Conservation (phyloP, 2,888 invertebrate genomes). For the Hirtodrosophila cameraria region DNA sequence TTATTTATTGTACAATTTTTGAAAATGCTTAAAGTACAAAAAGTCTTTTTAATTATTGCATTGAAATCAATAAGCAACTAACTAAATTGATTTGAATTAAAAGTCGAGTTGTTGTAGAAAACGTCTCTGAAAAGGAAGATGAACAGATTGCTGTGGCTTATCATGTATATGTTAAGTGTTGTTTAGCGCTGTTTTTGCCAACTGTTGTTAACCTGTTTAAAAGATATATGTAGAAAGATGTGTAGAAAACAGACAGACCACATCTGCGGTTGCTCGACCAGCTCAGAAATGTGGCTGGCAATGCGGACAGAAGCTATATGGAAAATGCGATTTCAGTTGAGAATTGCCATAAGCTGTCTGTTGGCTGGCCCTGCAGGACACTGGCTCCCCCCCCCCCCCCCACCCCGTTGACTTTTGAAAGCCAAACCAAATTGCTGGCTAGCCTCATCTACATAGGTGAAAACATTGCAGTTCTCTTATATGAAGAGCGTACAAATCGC, state of each 20-base stretch:
- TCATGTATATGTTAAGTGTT: too few relatives aligned
- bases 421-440: constrained; percentile 68
- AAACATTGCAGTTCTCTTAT: background rate
- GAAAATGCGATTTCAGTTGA: constrained; percentile 1
- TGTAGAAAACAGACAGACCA: constrained; percentile 12
- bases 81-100: too few relatives aligned
- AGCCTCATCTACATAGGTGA: constrained; percentile 45
- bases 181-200: too few relatives aligned
- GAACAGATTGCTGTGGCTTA: too few relatives aligned
- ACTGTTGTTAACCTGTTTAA: background rate
- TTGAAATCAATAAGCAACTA: too few relatives aligned
- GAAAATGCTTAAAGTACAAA: too few relatives aligned
- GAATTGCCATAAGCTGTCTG: constrained; percentile 38
- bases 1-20: too few relatives aligned
- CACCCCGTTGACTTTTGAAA: constrained; percentile 54
- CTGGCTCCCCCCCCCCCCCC: constrained; percentile 6
- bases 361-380: constrained; percentile 10
- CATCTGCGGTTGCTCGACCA: constrained; percentile 8
- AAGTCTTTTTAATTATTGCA: too few relatives aligned
- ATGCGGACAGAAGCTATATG: background rate
- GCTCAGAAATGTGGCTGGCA: constrained; percentile 11
- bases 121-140: too few relatives aligned
- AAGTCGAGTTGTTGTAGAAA: too few relatives aligned
- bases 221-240: constrained; percentile 14
- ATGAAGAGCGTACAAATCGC: constrained; percentile 8